Conservation (phyloP, 2,797 vertebrate species). For the Sus cebifrons region DNA sequence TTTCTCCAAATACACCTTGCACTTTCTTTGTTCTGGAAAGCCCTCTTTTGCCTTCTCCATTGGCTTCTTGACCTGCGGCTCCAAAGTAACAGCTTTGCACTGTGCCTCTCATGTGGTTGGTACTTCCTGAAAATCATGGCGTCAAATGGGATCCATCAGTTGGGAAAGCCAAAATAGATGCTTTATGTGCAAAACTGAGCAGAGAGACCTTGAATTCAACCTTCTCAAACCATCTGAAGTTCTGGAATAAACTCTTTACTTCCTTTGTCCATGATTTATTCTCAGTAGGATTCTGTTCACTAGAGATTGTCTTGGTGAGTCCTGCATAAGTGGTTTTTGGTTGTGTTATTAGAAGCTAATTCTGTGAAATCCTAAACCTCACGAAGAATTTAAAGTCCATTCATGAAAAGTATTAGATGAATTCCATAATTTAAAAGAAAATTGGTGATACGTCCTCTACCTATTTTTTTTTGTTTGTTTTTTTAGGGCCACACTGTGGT, state of each 20-base stretch:
- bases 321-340: too few species aligned
- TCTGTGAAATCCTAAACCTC: background rate
- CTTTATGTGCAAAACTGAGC: background rate
- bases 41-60: background rate
- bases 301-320: background rate
- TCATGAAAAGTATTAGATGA: background rate
- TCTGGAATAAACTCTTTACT: background rate
- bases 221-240: background rate
- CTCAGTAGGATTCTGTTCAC: background rate
- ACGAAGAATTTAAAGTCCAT: background rate
- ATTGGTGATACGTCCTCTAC: background rate
- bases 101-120: rapidly evolving
- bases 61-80: rapidly evolving
- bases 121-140: background rate
- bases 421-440: background rate
- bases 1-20: background rate
- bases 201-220: background rate
- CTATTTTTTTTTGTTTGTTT: background rate
- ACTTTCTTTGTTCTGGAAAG: background rate
- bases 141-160: too few species aligned
- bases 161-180: background rate
- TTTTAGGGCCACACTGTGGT: too few species aligned
- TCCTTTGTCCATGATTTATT: background rate
- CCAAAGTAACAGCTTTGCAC: background rate
- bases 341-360: background rate